Evolutionary conservation across 1,140 invertebrate species (phyloP).

Genomic region (Cherax destructor): DNA sequence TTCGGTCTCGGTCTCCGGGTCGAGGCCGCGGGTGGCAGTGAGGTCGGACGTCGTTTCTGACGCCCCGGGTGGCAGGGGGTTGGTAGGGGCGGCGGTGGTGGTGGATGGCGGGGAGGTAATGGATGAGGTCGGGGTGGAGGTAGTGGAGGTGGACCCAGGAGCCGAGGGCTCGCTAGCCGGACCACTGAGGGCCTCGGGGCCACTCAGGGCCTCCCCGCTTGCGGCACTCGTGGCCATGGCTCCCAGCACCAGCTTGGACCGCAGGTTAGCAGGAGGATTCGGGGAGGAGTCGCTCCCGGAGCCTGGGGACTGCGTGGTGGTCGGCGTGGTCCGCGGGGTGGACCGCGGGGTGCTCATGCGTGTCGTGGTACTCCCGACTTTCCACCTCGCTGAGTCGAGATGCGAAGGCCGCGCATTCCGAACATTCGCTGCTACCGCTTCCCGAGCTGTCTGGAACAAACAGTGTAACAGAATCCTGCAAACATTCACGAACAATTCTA

Average conservation of each 20-base stretch:
- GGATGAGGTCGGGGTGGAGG: constrained; percentile 71
- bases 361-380: constrained; percentile 44
- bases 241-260: constrained; percentile 67
- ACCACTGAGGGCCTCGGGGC: constrained; percentile 25
- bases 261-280: constrained; percentile 73
- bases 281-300: constrained; percentile 73
- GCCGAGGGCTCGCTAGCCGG: constrained; percentile 64
- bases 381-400: constrained; percentile 72
- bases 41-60: constrained; percentile 58
- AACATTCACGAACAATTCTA: neutral
- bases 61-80: constrained; percentile 43
- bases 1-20: constrained; percentile 60
- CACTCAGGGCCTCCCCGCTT: neutral
- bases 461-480: constrained; percentile 64
- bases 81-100: constrained; percentile 61
- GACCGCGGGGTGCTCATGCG: constrained; percentile 66
- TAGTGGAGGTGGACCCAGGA: constrained; percentile 70
- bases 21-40: constrained; percentile 65
- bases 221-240: constrained; percentile 51
- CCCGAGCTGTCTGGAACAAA: constrained; percentile 76
- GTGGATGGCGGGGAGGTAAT: constrained; percentile 70
- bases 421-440: constrained; percentile 75
- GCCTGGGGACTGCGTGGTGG: constrained; percentile 71
- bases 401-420: constrained; percentile 74
- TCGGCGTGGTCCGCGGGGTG: constrained; percentile 65